Percentiles rank a stretch among this genome's conserved stretches.
These are phyloP conservation scores for Sarcophaga caerulescens DNA, from an alignment of 2,888 invertebrate genomes.

Conservation along the genomic window DNA sequence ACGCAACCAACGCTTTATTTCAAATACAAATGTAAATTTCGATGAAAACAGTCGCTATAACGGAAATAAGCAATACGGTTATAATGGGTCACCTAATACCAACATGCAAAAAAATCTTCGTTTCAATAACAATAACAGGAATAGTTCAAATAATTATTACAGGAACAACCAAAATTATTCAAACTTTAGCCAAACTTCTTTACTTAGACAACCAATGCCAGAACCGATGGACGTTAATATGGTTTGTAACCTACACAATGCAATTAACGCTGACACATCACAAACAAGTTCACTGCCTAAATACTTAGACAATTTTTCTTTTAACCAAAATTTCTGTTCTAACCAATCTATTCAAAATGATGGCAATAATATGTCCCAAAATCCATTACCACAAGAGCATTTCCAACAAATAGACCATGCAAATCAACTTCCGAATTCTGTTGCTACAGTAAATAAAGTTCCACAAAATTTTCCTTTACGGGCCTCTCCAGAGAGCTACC, in stretches of 20 bases:
- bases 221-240: slow-evolving; percentile 30
- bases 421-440: background rate
- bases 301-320: background rate
- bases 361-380: background rate
- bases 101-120: too few relatives aligned
- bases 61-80: too few relatives aligned
- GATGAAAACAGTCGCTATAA: too few relatives aligned
- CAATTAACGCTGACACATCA: background rate
- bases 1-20: too few relatives aligned
- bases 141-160: too few relatives aligned
- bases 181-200: too few relatives aligned
- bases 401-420: background rate
- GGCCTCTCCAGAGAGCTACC: slow-evolving; percentile 27
- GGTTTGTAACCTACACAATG: background rate
- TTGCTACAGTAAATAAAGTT: background rate
- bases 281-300: background rate
- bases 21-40: too few relatives aligned
- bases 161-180: too few relatives aligned
- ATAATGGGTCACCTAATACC: too few relatives aligned
- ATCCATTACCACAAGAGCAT: background rate
- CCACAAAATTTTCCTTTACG: background rate
- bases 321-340: too few relatives aligned
- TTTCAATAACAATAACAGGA: too few relatives aligned
- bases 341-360: too few relatives aligned
- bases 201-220: background rate